phyloP scores from a whole-genome alignment of 2,113 vertebrate species.

The Progne subis region DNA sequence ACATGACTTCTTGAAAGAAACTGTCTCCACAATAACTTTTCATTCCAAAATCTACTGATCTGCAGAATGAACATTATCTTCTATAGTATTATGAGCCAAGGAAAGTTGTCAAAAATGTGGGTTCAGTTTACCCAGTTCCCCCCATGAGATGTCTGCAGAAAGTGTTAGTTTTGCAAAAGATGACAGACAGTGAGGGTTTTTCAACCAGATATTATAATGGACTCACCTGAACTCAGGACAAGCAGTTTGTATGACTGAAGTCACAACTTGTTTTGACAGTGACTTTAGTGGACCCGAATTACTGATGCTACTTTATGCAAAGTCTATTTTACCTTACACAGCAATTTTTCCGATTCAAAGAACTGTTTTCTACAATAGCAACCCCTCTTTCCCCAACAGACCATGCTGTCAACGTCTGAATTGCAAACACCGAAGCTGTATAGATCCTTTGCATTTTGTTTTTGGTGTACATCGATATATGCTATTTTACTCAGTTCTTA shows the following conservation, averaged over 20 bases:
- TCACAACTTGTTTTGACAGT: background rate
- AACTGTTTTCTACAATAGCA: background rate
- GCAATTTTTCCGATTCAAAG: accelerated
- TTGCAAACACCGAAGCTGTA: background rate
- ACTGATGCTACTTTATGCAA: background rate
- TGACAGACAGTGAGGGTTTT: background rate
- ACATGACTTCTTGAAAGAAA: background rate
- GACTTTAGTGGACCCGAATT: background rate
- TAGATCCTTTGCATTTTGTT: background rate
- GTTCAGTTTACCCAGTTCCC: background rate
- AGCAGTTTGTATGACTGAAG: background rate
- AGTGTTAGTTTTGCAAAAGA: background rate
- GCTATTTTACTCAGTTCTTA: background rate
- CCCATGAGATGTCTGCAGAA: background rate
- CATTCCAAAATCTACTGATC: background rate
- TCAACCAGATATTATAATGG: accelerated
- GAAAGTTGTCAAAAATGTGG: background rate
- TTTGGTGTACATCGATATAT: background rate
- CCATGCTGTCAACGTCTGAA: background rate
- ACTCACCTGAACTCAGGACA: background rate
- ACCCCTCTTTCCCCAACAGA: background rate
- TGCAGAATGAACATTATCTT: background rate
- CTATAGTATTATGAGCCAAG: background rate
- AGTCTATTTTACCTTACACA: background rate
- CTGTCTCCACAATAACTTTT: background rate